Evolutionary conservation across 1,140 invertebrate genomes (phyloP).

Genomic region (Tetramorium parvispinum): DNA sequence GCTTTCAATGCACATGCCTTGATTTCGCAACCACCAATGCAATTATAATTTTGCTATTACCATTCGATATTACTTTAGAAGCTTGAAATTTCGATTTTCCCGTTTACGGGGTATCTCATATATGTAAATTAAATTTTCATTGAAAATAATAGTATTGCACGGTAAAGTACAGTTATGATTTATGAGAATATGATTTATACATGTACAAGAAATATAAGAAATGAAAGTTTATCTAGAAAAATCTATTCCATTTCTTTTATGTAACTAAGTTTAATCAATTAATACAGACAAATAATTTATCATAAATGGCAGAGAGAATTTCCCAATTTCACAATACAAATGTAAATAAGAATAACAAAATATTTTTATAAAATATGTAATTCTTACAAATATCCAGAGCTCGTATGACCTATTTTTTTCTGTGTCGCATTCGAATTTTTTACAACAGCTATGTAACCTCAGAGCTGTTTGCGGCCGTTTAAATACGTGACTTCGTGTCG

Average conservation of each 20-base stretch:
- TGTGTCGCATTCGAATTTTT: conserved; percentile 37
- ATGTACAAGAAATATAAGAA: neutral
- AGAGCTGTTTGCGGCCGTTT: conserved; percentile 43
- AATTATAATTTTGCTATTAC: neutral
- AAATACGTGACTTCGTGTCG: conserved; percentile 54
- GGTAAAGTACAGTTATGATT: neutral
- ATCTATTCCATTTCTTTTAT: neutral
- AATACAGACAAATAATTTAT: neutral
- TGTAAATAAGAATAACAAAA: conserved; percentile 15
- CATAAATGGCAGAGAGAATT: conserved; percentile 6
- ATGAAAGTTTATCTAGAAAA: neutral
- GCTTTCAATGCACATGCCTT: conserved; percentile 13
- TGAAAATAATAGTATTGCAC: neutral
- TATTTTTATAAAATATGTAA: conserved; percentile 27
- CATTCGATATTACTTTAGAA: conserved; percentile 11
- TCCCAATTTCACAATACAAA: neutral
- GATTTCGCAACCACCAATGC: neutral
- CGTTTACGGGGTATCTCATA: neutral
- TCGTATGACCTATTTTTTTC: conserved; percentile 39
- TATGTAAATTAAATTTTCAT: neutral
- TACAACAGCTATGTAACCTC: conserved; percentile 27
- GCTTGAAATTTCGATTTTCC: neutral
- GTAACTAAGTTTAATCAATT: neutral
- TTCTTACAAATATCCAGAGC: neutral
- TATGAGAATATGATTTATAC: neutral